Evolutionary conservation across 2,888 invertebrate genomes (phyloP).

Genomic region (Ochropacha duplaris): DNA sequence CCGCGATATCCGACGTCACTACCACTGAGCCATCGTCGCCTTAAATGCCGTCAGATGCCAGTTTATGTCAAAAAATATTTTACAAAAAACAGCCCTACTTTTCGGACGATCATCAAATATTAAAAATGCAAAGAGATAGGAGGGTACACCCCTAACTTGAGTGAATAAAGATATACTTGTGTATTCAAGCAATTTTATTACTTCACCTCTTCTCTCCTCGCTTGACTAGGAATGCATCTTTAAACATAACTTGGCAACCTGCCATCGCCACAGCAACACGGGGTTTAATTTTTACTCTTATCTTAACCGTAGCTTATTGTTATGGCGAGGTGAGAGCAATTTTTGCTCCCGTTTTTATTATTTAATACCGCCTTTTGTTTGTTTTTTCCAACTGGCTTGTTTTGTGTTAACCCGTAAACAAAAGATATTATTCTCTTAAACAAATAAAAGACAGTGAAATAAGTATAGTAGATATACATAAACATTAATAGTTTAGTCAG

Average conservation of each 20-base stretch:
- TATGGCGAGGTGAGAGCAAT: not conserved
- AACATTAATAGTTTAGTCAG: no score
- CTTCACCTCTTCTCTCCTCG: not conserved
- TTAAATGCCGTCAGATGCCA: no score
- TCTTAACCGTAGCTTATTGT: not conserved
- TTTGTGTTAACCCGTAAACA: not conserved
- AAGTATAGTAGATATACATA: no score
- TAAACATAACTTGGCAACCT: not conserved
- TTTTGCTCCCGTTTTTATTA: not conserved
- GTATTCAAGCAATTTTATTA: no score
- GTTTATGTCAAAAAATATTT: no score
- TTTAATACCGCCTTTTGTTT: not conserved
- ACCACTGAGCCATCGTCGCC: no score
- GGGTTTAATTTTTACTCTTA: not conserved
- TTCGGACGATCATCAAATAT: no score
- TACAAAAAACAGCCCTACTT: no score
- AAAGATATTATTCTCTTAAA: not conserved
- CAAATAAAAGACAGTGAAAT: not conserved
- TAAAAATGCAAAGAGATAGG: no score
- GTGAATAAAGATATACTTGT: no score
- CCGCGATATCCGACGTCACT: no score
- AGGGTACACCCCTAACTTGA: no score
- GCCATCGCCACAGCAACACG: not conserved
- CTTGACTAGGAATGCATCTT: not conserved
- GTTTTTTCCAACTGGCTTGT: not conserved